Percentiles rank a stretch among this genome's conserved stretches.
These are phyloP conservation scores for Hoplostethus atlanticus DNA, from an alignment of 2,797 vertebrate species.

Conservation along the genomic window DNA sequence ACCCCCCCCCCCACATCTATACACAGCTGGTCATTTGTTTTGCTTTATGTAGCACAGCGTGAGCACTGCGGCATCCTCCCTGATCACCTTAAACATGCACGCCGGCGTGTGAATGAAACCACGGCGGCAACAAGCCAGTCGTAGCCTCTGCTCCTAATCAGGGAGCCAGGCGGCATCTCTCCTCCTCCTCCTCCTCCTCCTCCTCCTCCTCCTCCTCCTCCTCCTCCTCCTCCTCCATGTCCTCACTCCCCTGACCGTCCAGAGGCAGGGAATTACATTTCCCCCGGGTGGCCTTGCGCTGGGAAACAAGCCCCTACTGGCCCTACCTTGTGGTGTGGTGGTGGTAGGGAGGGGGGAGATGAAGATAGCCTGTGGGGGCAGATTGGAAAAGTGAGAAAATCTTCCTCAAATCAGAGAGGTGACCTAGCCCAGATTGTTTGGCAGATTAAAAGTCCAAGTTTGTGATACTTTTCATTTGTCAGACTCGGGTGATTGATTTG, in stretches of 20 bases:
- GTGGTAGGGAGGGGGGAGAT: constrained; percentile 20
- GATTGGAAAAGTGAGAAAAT: constrained; percentile 80
- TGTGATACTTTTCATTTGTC: constrained; percentile 85
- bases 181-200: constrained; percentile 26
- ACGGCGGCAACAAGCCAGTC: constrained; percentile 52
- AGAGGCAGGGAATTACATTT: constrained; percentile 78
- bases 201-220: constrained; percentile 25
- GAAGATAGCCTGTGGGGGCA: constrained; percentile 69
- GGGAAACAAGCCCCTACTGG: constrained; percentile 70
- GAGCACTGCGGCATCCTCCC: constrained; percentile 41
- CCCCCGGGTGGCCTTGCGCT: constrained; percentile 66
- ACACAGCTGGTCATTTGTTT: constrained; percentile 75
- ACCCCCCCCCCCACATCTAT: constrained; percentile 20
- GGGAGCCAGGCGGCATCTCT: constrained; percentile 48
- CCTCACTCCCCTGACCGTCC: constrained; percentile 53
- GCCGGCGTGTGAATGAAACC: constrained; percentile 40
- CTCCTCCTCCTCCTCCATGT: constrained; percentile 31
- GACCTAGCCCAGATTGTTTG: constrained; percentile 80
- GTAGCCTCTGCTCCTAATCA: constrained; percentile 65
- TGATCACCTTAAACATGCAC: constrained; percentile 75
- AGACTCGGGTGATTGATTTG: constrained; percentile 78
- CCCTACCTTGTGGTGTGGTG: constrained; percentile 23
- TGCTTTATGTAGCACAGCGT: constrained; percentile 60
- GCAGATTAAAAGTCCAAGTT: constrained; percentile 85
- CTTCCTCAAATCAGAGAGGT: constrained; percentile 76